phyloP scores from a whole-genome alignment of 2,113 vertebrate genomes.

The Neodontobutis hainanensis region DNA sequence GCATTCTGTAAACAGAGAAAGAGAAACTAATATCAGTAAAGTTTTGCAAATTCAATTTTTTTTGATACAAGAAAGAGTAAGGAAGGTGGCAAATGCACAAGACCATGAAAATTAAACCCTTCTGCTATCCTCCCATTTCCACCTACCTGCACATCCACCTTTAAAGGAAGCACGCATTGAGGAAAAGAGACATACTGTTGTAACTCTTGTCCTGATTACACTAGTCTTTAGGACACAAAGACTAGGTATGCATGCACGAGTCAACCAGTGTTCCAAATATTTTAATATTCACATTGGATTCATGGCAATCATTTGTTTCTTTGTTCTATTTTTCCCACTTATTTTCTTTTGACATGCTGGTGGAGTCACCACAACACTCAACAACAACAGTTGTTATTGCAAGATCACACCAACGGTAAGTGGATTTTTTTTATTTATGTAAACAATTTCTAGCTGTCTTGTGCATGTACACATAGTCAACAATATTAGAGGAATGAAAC shows the following conservation, averaged over 20 bases:
- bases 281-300: too few relatives aligned
- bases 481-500: not conserved
- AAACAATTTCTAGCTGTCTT: not conserved
- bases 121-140: conserved; percentile 18
- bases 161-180: conserved; percentile 73
- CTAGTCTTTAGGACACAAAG: not conserved
- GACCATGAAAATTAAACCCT: conserved; percentile 19
- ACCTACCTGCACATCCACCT: conserved; percentile 97
- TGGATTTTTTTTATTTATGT: not conserved
- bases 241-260: not conserved
- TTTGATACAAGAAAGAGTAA: conserved; percentile 15
- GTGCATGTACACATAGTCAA: not conserved
- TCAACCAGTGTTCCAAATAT: too few relatives aligned
- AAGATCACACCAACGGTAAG: too few relatives aligned
- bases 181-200: conserved; percentile 71
- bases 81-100: conserved; percentile 8
- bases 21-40: conserved; percentile 2
- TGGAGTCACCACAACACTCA: too few relatives aligned
- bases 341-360: too few relatives aligned
- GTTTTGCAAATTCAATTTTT: not conserved
- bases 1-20: conserved; percentile 84
- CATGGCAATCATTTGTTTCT: too few relatives aligned
- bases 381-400: too few relatives aligned
- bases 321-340: too few relatives aligned
- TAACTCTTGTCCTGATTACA: conserved; percentile 40